These are phyloP conservation scores for Amazonetta brasiliensis DNA, from an alignment of 2,797 vertebrate genomes.

Conservation along the genomic window DNA sequence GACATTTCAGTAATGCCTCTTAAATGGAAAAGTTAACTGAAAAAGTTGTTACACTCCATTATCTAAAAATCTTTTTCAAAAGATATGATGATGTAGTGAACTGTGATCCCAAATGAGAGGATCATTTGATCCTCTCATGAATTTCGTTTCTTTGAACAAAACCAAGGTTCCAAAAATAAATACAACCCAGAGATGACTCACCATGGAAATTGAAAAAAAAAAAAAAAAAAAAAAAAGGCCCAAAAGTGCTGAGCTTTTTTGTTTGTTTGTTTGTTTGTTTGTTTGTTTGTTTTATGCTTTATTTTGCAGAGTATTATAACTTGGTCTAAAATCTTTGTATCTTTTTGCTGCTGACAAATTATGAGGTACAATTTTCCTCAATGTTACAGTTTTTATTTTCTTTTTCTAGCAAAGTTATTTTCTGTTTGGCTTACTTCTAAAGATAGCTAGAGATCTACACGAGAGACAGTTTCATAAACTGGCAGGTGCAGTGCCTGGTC, in stretches of 20 bases:
- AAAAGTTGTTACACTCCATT: neutral
- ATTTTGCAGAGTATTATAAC: neutral
- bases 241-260: neutral
- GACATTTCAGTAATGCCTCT: slow-evolving; percentile 2
- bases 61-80: slow-evolving; percentile 21
- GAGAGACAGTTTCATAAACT: neutral
- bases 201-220: slow-evolving; percentile 33
- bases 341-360: neutral
- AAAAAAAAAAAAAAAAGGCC: slow-evolving; percentile 49
- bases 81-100: slow-evolving; percentile 9
- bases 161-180: neutral
- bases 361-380: neutral
- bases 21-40: slow-evolving; percentile 38
- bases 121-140: neutral
- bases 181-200: neutral
- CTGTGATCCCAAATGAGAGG: slow-evolving; percentile 38
- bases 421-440: neutral
- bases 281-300: neutral
- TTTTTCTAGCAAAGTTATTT: neutral
- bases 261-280: neutral
- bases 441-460: neutral
- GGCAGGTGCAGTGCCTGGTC: neutral
- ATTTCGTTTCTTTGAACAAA: neutral
- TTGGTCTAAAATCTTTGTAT: neutral
- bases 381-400: neutral